A percentile compares a stretch with the other conserved stretches of the same genome.
phyloP scores from a whole-genome alignment of 2,797 vertebrate species.

The Cuniculus paca region DNA sequence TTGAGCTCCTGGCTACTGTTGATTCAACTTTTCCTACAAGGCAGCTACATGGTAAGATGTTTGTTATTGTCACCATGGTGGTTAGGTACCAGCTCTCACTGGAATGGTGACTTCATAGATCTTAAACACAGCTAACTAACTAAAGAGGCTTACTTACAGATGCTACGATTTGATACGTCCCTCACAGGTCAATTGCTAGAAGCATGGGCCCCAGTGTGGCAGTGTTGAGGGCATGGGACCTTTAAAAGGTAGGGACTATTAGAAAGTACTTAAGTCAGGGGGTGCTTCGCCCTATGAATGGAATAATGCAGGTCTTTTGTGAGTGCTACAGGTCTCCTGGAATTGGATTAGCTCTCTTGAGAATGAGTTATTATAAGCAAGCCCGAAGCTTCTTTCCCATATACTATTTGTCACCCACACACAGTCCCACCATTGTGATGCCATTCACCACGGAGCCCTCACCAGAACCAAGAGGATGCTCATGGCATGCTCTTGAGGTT shows the following conservation, averaged over 20 bases:
- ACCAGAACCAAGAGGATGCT: no score
- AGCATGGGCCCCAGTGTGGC: background rate
- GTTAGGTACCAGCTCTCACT: background rate
- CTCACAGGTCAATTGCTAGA: background rate
- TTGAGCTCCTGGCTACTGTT: no score
- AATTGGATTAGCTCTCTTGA: background rate
- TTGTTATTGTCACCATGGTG: background rate
- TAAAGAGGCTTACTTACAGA: background rate
- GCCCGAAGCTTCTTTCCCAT: background rate
- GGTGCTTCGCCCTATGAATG: background rate
- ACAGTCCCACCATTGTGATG: no score
- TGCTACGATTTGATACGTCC: background rate
- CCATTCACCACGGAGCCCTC: background rate
- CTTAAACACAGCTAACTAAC: background rate
- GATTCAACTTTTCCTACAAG: no score
- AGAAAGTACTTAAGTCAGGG: background rate
- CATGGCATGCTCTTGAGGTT: no score
- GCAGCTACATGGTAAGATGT: background rate
- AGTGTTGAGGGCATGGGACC: background rate
- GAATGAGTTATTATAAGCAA: background rate
- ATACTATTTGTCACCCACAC: background rate
- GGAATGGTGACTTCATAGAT: background rate
- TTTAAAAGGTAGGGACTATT: background rate
- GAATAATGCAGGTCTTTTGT: background rate
- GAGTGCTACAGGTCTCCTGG: background rate